phyloP scores from a whole-genome alignment of 2,888 invertebrate genomes.

The Didymodactylos carnosus region DNA sequence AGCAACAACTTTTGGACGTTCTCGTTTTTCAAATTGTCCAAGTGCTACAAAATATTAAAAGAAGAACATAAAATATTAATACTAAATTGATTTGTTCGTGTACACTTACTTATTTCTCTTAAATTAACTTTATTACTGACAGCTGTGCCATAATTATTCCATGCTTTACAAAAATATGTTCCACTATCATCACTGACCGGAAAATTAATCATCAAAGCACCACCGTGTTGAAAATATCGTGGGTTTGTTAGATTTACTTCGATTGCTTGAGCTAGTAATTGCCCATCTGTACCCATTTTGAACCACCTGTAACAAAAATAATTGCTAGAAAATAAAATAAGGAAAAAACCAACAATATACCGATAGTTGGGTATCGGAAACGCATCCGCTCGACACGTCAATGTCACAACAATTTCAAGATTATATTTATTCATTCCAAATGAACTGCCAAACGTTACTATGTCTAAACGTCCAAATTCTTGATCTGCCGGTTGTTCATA shows the following conservation, averaged over 20 bases:
- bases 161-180: constrained; percentile 12
- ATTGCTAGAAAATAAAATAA: neutral
- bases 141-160: constrained; percentile 8
- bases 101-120: constrained; percentile 6
- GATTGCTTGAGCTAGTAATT: neutral
- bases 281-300: neutral
- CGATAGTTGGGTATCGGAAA: constrained; percentile 10
- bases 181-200: constrained; percentile 9
- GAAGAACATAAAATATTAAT: too few species aligned
- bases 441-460: constrained; percentile 7
- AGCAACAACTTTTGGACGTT: constrained; percentile 13
- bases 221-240: constrained; percentile 14
- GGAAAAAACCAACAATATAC: neutral
- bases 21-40: constrained; percentile 12
- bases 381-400: constrained; percentile 13
- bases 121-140: constrained; percentile 10
- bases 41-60: too few species aligned
- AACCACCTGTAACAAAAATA: neutral
- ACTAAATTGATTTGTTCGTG: too few species aligned
- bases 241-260: constrained; percentile 2
- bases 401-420: constrained; percentile 2
- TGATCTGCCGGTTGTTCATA: constrained; percentile 13
- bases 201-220: constrained; percentile 4
- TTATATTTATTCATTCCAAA: constrained; percentile 1
- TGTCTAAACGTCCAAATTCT: constrained; percentile 11